phyloP scores from a whole-genome alignment of 2,797 vertebrate genomes.

The Smutsia temminckii region DNA sequence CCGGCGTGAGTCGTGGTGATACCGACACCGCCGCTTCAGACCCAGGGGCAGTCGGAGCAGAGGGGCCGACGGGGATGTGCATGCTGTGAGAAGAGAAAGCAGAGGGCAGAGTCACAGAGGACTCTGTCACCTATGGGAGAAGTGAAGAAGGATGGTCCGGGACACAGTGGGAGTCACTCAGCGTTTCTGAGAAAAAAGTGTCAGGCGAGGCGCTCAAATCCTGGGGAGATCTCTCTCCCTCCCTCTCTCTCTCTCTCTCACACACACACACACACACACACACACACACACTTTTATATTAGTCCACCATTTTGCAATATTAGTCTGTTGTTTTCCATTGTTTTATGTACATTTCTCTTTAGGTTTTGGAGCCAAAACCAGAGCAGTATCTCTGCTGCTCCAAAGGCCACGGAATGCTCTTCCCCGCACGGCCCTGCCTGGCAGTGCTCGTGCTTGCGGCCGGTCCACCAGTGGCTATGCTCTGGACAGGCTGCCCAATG shows the following conservation, averaged over 20 bases:
- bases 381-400: background rate
- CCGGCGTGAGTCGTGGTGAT: background rate
- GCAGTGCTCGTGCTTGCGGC: accelerated
- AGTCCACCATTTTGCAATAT: background rate
- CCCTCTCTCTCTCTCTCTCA: background rate
- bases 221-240: background rate
- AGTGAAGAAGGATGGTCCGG: background rate
- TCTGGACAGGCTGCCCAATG: background rate
- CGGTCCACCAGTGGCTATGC: too few relatives aligned
- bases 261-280: background rate
- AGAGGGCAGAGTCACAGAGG: background rate
- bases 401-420: background rate
- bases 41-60: background rate
- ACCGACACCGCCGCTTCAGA: background rate
- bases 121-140: background rate
- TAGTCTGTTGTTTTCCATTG: background rate
- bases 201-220: background rate
- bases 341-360: background rate
- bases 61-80: background rate
- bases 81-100: background rate
- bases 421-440: background rate
- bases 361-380: background rate
- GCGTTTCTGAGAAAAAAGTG: background rate
- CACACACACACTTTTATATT: background rate
- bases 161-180: too few relatives aligned